Conservation (phyloP, 2,113 vertebrate species). For the Prionailurus bengalensis region DNA sequence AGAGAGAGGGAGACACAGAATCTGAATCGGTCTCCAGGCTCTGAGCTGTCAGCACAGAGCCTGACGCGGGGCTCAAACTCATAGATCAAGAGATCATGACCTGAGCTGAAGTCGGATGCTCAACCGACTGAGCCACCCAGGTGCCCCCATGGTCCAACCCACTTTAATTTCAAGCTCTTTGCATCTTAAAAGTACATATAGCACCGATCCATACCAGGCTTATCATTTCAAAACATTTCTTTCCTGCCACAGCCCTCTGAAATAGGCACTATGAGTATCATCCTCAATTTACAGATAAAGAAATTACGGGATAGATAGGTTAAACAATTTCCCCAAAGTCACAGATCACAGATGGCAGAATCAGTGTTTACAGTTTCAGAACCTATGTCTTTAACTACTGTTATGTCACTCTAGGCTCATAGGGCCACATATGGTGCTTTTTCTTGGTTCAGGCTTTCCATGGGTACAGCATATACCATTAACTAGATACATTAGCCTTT, state of each 20-base stretch:
- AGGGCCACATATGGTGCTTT: not conserved
- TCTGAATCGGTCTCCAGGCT: too few relatives aligned
- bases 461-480: not conserved
- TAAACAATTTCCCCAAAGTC: not conserved
- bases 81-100: too few relatives aligned
- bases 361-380: not conserved
- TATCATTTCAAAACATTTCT: not conserved
- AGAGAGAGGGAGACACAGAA: too few relatives aligned
- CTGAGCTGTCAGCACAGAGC: too few relatives aligned
- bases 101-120: too few relatives aligned
- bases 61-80: too few relatives aligned
- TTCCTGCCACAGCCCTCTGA: constrained; percentile 5
- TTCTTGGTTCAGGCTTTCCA: not conserved
- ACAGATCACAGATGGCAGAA: not conserved
- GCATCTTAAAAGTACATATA: not conserved
- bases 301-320: not conserved
- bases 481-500: not conserved
- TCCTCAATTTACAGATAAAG: not conserved
- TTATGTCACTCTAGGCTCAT: not conserved
- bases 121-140: too few relatives aligned
- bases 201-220: not conserved
- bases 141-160: not conserved
- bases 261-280: not conserved
- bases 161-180: constrained; percentile 7
- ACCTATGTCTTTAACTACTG: not conserved